Evolutionary conservation across 2,888 invertebrate genomes (phyloP).

Genomic region (Hedychridium roseum): DNA sequence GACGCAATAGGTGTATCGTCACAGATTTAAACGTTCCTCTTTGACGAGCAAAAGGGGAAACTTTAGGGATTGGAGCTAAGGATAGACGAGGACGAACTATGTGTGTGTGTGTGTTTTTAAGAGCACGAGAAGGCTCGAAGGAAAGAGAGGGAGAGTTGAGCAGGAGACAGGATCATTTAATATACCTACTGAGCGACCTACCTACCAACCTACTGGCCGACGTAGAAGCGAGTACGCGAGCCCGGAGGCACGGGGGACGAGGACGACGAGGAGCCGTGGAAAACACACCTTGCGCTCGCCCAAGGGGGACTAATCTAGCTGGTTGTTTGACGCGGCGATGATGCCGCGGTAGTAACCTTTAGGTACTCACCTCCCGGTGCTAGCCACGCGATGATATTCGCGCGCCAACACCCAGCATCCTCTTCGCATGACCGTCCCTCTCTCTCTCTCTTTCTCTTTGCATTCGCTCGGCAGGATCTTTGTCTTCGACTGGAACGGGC

Average conservation of each 20-base stretch:
- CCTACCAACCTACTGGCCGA: constrained; percentile 45
- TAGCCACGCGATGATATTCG: constrained; percentile 23
- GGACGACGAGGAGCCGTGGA: constrained; percentile 35
- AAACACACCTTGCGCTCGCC: constrained; percentile 52
- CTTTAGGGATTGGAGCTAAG: no score
- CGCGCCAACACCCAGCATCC: constrained; percentile 14
- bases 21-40: no score
- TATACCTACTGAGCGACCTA: constrained; percentile 50
- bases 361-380: constrained; percentile 31
- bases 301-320: constrained; percentile 49
- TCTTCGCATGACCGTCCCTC: not conserved
- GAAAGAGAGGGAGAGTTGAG: constrained; percentile 11
- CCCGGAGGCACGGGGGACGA: constrained; percentile 14
- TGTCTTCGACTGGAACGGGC: not conserved
- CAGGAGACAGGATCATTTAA: constrained; percentile 49
- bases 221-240: constrained; percentile 33
- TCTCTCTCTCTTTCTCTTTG: constrained; percentile 1
- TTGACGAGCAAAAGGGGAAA: no score
- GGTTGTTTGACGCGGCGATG: constrained; percentile 47
- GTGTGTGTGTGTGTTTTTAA: not conserved
- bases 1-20: no score
- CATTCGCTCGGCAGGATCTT: not conserved
- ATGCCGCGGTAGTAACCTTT: constrained; percentile 50
- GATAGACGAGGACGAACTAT: no score
- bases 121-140: constrained; percentile 7